phyloP scores from a whole-genome alignment of 2,113 vertebrate genomes.

The Accipiter cooperii region DNA sequence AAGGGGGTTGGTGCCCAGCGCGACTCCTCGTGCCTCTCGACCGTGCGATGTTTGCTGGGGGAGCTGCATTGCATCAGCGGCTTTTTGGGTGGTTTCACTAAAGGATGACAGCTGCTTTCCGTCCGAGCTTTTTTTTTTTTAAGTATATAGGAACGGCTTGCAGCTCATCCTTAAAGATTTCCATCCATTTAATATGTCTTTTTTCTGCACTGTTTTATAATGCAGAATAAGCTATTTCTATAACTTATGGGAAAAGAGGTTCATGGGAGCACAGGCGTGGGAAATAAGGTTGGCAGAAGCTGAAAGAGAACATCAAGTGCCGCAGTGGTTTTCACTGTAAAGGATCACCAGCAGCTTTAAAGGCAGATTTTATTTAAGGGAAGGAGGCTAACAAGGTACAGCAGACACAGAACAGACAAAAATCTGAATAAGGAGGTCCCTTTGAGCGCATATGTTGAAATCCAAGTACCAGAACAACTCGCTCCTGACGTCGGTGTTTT shows the following conservation, averaged over 20 bases:
- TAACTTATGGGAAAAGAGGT: background rate
- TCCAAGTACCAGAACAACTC: background rate
- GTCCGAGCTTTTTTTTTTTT: background rate
- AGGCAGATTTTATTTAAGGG: background rate
- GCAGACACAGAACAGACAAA: background rate
- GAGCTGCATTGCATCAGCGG: background rate
- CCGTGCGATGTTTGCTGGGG: background rate
- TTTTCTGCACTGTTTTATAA: background rate
- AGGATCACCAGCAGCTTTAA: background rate
- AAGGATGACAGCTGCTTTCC: background rate
- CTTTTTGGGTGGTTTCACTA: background rate
- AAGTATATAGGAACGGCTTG: background rate
- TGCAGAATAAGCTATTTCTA: background rate
- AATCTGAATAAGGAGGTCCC: background rate
- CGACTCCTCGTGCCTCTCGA: background rate
- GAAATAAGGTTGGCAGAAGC: background rate
- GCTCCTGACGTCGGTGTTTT: background rate
- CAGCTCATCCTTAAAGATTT: background rate
- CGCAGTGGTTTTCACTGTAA: background rate
- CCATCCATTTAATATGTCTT: background rate
- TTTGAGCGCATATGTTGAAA: fast-evolving
- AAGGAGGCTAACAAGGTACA: background rate
- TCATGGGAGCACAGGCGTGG: fast-evolving
- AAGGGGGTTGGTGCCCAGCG: background rate
- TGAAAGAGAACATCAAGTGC: background rate